Evolutionary conservation across 2,113 vertebrate genomes (phyloP).

Genomic region (Muscicapa adusta): DNA sequence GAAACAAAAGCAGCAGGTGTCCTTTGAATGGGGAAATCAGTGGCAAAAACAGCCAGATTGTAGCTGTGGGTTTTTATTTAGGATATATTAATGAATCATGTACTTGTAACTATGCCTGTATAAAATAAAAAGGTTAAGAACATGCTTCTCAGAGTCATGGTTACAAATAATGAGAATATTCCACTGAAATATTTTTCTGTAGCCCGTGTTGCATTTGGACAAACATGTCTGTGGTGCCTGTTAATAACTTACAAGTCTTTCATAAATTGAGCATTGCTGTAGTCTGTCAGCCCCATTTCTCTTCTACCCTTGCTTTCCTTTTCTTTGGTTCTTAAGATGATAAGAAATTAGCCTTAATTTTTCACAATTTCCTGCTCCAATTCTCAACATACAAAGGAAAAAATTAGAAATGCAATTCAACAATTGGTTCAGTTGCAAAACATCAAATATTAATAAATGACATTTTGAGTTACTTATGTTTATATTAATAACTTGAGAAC

Average conservation of each 20-base stretch:
- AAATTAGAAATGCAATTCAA: not conserved
- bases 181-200: not conserved
- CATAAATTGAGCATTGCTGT: not conserved
- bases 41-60: not conserved
- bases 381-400: not conserved
- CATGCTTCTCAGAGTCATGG: not conserved
- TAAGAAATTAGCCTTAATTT: not conserved
- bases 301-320: not conserved
- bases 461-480: not conserved
- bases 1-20: not conserved
- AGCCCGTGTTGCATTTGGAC: not conserved
- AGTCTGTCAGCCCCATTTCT: not conserved
- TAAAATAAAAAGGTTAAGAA: not conserved
- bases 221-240: not conserved
- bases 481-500: not conserved
- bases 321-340: not conserved
- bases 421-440: not conserved
- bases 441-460: not conserved
- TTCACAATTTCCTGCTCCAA: not conserved
- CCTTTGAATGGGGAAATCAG: not conserved
- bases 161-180: not conserved
- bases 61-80: not conserved
- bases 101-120: not conserved
- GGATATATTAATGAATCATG: not conserved
- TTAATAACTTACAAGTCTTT: not conserved